Conservation (phyloP, 37 sponge, comb jelly and placozoan genomes). For the Ianthella basta region DNA sequence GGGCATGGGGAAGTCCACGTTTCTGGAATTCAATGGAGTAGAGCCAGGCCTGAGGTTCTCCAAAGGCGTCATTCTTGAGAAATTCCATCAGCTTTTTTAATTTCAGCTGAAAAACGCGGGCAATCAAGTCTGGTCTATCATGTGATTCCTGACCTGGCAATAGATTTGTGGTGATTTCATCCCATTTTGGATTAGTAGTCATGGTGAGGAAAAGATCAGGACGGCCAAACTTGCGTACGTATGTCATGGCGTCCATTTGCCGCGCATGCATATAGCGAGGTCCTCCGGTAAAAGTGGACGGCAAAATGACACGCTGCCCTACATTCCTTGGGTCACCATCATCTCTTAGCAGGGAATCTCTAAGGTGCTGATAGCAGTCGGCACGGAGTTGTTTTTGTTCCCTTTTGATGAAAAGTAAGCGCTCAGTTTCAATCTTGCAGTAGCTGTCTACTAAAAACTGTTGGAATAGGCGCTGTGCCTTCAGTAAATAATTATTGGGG, state of each 20-base stretch:
- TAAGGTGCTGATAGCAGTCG: constrained; percentile 37
- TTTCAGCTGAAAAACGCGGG: constrained; percentile 52
- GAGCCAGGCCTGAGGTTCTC: constrained; percentile 30
- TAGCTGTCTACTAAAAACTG: constrained; percentile 64
- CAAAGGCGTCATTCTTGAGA: constrained; percentile 50
- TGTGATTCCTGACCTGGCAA: constrained; percentile 42
- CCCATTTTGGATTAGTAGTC: constrained; percentile 66
- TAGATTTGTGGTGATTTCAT: constrained; percentile 54
- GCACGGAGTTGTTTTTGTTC: constrained; percentile 38
- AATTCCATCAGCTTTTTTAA: constrained; percentile 44
- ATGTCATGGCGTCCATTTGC: constrained; percentile 71
- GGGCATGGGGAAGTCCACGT: constrained; percentile 58
- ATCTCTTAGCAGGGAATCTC: constrained; percentile 29
- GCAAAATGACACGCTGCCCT: constrained; percentile 60
- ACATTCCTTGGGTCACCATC: constrained; percentile 54
- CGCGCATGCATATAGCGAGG: constrained; percentile 65
- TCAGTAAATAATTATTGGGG: background rate
- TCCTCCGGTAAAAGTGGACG: constrained; percentile 64
- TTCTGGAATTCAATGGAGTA: constrained; percentile 63
- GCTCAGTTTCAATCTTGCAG: constrained; percentile 67
- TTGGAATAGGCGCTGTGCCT: constrained; percentile 45
- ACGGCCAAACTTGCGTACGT: constrained; percentile 45
- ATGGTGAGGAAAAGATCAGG: constrained; percentile 64
- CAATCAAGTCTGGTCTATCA: constrained; percentile 62
- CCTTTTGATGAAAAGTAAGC: constrained; percentile 39